Percentiles rank a stretch among this genome's conserved stretches.
Evolutionary conservation across 1,140 invertebrate species (phyloP).

Genomic region (Trigoniulus corallinus): DNA sequence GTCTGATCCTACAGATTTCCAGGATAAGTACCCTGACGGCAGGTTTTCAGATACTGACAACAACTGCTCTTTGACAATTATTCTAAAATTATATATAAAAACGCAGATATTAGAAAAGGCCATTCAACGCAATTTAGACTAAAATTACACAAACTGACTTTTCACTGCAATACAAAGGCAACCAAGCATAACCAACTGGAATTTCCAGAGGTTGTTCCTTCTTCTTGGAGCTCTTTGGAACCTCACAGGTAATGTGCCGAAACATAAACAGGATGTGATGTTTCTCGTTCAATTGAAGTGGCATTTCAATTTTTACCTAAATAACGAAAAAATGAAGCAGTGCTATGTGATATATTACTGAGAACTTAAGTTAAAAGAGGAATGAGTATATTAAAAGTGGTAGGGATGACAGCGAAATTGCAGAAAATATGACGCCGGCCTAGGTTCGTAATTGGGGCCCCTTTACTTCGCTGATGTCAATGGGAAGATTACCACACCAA

Average conservation of each 20-base stretch:
- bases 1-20: slow-evolving; percentile 71
- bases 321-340: no score
- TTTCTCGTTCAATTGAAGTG: slow-evolving; percentile 50
- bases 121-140: background rate
- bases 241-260: slow-evolving; percentile 60
- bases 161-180: slow-evolving; percentile 62
- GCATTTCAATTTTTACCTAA: slow-evolving; percentile 67
- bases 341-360: background rate
- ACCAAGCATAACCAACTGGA: slow-evolving; percentile 80
- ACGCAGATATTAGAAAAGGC: background rate
- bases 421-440: no score
- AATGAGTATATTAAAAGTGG: no score
- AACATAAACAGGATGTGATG: slow-evolving; percentile 81
- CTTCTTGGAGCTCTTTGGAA: slow-evolving; percentile 35
- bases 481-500: no score
- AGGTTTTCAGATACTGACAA: slow-evolving; percentile 69
- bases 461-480: no score
- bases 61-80: slow-evolving; percentile 54
- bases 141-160: slow-evolving; percentile 28
- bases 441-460: no score
- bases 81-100: slow-evolving; percentile 20
- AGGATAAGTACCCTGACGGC: slow-evolving; percentile 68
- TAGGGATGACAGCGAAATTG: no score
- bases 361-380: slow-evolving; percentile 3
- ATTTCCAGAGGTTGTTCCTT: slow-evolving; percentile 70